Conservation (phyloP, 1,140 invertebrate species). For the Drosophila sturtevanti region DNA sequence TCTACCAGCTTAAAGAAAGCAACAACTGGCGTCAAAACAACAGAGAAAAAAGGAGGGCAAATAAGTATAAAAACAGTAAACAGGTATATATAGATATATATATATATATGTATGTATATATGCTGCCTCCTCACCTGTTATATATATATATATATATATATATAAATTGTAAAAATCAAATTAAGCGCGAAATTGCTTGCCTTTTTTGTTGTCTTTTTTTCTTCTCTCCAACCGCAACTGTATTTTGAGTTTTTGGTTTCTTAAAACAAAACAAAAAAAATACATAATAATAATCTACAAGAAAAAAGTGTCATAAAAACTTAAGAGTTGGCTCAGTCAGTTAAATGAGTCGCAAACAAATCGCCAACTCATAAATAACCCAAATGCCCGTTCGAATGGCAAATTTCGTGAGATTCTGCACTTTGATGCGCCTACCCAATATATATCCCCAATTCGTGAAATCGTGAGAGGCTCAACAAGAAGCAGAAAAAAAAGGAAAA, state of each 20-base stretch:
- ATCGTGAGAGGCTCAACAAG: slow-evolving; percentile 53
- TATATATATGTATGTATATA: not conserved
- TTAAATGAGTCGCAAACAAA: slow-evolving; percentile 73
- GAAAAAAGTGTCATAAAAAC: slow-evolving; percentile 73
- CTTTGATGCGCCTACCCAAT: slow-evolving; percentile 64
- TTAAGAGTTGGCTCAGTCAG: slow-evolving; percentile 42
- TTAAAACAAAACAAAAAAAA: slow-evolving; percentile 23
- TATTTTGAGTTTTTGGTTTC: slow-evolving; percentile 11
- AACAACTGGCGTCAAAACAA: too few relatives aligned
- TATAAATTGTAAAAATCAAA: slow-evolving; percentile 38
- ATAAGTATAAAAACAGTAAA: slow-evolving; percentile 10
- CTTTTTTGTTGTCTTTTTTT: slow-evolving; percentile 13
- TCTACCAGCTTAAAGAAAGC: not conserved
- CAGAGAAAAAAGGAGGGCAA: too few relatives aligned
- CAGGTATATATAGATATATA: not conserved
- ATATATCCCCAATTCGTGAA: slow-evolving; percentile 55
- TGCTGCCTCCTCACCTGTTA: too few relatives aligned
- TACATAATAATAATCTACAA: too few relatives aligned
- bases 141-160: not conserved
- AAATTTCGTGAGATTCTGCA: slow-evolving; percentile 78
- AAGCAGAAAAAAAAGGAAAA: not conserved
- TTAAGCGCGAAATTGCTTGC: slow-evolving; percentile 62
- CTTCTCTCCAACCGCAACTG: not conserved
- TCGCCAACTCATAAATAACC: slow-evolving; percentile 74
- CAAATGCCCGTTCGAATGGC: slow-evolving; percentile 73